phyloP scores from a whole-genome alignment of 2,888 invertebrate genomes.

The Dexiosoma caninum region DNA sequence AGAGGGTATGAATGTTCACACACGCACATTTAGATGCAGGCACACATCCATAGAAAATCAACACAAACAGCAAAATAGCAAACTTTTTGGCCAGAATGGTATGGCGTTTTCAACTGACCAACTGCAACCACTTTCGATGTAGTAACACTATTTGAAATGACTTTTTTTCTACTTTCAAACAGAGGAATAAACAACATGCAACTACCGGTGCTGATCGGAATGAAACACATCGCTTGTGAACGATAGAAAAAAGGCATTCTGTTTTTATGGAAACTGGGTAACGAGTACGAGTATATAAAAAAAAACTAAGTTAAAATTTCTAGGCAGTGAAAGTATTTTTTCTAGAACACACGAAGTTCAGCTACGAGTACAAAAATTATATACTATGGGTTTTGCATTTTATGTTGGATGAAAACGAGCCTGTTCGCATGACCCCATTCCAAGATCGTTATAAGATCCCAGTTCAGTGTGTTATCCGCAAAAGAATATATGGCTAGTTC shows the following conservation, averaged over 20 bases:
- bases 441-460: too few species aligned
- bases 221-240: neutral
- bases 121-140: slow-evolving; percentile 39
- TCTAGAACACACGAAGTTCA: neutral
- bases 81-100: slow-evolving; percentile 27
- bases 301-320: neutral
- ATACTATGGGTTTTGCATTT: too few species aligned
- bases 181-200: slow-evolving; percentile 32
- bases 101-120: slow-evolving; percentile 27
- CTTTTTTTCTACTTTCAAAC: slow-evolving; percentile 33
- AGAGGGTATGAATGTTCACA: neutral
- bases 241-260: neutral
- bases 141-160: slow-evolving; percentile 53
- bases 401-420: too few species aligned
- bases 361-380: too few species aligned
- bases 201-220: slow-evolving; percentile 43
- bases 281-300: neutral
- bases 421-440: too few species aligned
- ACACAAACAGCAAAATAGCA: slow-evolving; percentile 3
- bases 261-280: neutral
- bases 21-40: neutral
- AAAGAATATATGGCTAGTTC: too few species aligned
- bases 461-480: too few species aligned
- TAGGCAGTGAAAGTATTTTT: neutral
- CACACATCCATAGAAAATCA: neutral